Evolutionary conservation across 2,113 vertebrate species (phyloP).

Genomic region (Greenwoodochromis staneri): DNA sequence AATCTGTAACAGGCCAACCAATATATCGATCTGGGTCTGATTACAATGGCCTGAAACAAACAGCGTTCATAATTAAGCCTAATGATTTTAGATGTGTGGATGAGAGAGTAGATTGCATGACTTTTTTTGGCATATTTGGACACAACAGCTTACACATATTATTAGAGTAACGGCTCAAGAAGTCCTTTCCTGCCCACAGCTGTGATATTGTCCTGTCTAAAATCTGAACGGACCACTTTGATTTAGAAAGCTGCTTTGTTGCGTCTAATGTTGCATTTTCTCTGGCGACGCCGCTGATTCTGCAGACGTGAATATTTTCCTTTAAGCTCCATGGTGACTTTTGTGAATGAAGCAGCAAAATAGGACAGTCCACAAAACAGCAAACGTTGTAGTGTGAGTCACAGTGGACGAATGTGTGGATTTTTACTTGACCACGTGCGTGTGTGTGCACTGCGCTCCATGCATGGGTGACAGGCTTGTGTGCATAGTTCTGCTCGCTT

Average conservation of each 20-base stretch:
- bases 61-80: rapidly evolving
- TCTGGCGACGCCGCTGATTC: background rate
- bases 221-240: background rate
- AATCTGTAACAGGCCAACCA: background rate
- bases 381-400: background rate
- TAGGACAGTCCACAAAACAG: background rate
- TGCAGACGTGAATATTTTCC: background rate
- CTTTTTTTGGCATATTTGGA: background rate
- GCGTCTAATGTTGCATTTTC: background rate
- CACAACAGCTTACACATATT: background rate
- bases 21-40: background rate
- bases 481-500: background rate
- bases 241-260: background rate
- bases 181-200: background rate
- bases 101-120: background rate
- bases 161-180: background rate
- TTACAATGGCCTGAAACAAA: background rate
- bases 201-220: background rate
- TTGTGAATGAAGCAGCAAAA: background rate
- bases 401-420: background rate
- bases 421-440: background rate
- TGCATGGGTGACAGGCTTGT: background rate
- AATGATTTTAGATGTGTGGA: rapidly evolving
- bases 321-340: background rate
- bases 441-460: background rate